Base-by-base conservation (phyloP, 2,113 vertebrate species). In the Murina feae region DNA sequence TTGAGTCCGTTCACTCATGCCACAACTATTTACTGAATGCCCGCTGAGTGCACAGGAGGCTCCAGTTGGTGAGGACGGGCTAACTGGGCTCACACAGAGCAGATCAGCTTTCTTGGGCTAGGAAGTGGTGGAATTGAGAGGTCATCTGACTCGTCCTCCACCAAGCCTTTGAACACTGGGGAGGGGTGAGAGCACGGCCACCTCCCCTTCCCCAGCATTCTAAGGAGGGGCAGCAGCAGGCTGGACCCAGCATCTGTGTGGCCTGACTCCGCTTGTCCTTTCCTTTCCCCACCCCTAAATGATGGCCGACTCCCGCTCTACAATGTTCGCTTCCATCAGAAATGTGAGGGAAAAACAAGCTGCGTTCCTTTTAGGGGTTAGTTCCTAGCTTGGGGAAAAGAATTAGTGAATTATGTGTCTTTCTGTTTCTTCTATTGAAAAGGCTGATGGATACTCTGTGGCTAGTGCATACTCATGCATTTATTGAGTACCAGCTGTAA, bases 21-120 rank as follows among this genome's bases (percentile, higher is more conserved):
- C 30, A 63, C 92, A 97, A 75, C 66, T 97, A 97, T 97, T 96
- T 91, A 66, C 88, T 97, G 97, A 97, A 97, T 95, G 97, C 97
- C 95, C 37, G 81, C 88, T 92, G 96, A 5, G 23, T 76, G 87
- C 88, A 35, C 76, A 47, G 58, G 80, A 44, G 93, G 83, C 89
- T 91, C 75, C 92, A 95, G 96, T 91, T 93, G 93, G 92, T 93
- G 63, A 76, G 93, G 58, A 66, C 37, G 42, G 88, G 87, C 95
- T 53, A 90, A 91, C 96, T 78, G 76, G 91, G 94, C 82, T 76
- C 16, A 0, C 47, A 18, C 30, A 55, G 69, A 42, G 75, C 28
- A 1, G 95, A 96, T 97, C 95, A 72, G 81, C 78, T 97, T 97
- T 95, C 97, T 80, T 1, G 0, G 90, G 90, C 90, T 96, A 96